phyloP scores from a whole-genome alignment of 2,797 vertebrate species.

The Martes flavigula region DNA sequence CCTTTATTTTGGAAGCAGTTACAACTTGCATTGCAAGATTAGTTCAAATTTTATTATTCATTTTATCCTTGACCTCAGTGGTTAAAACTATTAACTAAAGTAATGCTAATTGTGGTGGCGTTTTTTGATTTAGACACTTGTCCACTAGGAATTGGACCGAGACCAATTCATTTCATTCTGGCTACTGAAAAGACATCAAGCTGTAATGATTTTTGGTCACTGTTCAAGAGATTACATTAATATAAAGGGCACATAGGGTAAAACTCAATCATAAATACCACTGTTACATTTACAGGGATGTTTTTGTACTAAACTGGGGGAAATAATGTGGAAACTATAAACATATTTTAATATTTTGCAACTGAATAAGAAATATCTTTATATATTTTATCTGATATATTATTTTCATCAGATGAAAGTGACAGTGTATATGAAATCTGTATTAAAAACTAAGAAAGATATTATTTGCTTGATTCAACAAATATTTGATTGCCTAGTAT shows the following conservation, averaged over 20 bases:
- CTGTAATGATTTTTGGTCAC: conserved; percentile 76
- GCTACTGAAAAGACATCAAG: conserved; percentile 73
- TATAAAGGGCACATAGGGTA: conserved; percentile 58
- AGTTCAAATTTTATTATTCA: conserved; percentile 72
- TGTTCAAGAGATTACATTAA: conserved; percentile 78
- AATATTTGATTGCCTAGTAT: conserved; percentile 19
- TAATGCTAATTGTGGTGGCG: conserved; percentile 73
- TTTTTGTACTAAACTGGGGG: conserved; percentile 69
- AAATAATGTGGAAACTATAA: conserved; percentile 64
- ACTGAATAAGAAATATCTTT: not conserved
- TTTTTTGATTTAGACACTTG: conserved; percentile 80
- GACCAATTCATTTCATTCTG: conserved; percentile 78
- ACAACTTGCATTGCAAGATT: conserved; percentile 50
- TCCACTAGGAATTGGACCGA: conserved; percentile 76
- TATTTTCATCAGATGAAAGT: conserved; percentile 24
- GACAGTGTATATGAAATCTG: not conserved
- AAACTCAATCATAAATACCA: conserved; percentile 70
- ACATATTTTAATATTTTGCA: conserved; percentile 55
- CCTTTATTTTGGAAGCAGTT: conserved; percentile 43
- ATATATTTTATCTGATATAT: conserved; percentile 20
- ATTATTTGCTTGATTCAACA: not conserved
- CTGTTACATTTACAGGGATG: conserved; percentile 47
- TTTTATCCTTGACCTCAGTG: conserved; percentile 69
- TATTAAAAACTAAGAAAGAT: not conserved
- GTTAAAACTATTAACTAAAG: conserved; percentile 76